Evolutionary conservation across 2,888 invertebrate genomes (phyloP), one percentile per base, ranked within the genome.

Genomic region (Carcina quercana): DNA sequence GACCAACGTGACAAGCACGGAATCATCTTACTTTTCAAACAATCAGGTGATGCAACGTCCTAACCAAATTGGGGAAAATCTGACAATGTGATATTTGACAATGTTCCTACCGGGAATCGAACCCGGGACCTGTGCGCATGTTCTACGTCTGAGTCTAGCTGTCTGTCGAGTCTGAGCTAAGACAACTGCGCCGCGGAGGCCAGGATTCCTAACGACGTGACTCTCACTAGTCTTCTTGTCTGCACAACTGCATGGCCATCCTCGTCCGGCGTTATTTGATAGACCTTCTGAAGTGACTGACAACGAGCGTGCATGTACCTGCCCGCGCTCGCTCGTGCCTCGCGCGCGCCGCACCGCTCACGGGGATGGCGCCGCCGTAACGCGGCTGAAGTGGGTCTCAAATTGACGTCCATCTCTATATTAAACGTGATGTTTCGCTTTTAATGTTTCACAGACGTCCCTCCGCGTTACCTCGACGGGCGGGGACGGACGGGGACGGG

Each of bases 351-450:
- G 25, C 27, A 10, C 41, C 36, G 43, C 38, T 43, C 38, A 43
- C 48, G 35, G 37, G 37, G 42, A 48, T 47, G 48, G 52, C n/a
- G n/a, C n/a, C n/a, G 53, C 54, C 50, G 47, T 47, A 32, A 45
- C 44, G 36, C 38, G 44, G 42, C 48, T 60, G 59, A 64, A 64
- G 60, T 59, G 65, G 61, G 58, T 64, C 60, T 50, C 53, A 59
- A 62, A 66, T 65, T 63, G 69, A 67, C 65, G 63, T 54, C 62
- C 58, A 53, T 57, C 54, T 54, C 59, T 55, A 50, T 61, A 61
- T 65, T 62, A 65, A 52, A 50, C 56, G 58, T 53, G 59, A 60
- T 46, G 57, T 47, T 50, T 50, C 53, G 50, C 60, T 58, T 59
- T 63, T 66, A 60, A 64, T 63, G 63, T 55, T 54, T 60, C 53